phyloP scores from a whole-genome alignment of 2,113 vertebrate genomes.

The Notarius lentiginosus region DNA sequence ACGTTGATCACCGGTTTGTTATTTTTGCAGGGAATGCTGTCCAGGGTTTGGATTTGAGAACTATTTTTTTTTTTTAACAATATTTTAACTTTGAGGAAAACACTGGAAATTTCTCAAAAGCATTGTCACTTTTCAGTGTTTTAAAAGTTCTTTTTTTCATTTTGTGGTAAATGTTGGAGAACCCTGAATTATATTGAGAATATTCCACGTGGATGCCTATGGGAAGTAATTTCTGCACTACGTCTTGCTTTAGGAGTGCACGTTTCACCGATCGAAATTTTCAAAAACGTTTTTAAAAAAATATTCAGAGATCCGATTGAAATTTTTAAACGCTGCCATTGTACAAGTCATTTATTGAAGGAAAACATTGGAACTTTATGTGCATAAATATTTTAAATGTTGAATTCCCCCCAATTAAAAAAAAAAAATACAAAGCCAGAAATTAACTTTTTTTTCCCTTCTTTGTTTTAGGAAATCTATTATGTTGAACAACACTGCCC shows the following conservation, averaged over 20 bases:
- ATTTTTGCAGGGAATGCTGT: neutral
- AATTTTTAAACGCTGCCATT: neutral
- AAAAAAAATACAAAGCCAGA: neutral
- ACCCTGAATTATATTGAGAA: neutral
- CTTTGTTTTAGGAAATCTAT: neutral
- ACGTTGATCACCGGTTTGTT: neutral
- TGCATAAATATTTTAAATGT: neutral
- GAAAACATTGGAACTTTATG: neutral
- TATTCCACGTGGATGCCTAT: neutral
- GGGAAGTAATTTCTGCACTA: neutral
- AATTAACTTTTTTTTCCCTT: neutral
- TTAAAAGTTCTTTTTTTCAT: neutral
- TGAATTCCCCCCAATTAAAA: neutral
- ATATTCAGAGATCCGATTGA: neutral
- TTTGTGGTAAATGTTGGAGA: neutral
- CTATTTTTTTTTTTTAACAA: neutral
- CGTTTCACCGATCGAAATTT: neutral
- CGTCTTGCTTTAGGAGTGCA: neutral
- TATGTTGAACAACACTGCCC: neutral
- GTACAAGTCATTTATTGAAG: neutral
- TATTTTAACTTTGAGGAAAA: slow-evolving; percentile 26
- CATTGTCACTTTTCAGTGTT: slow-evolving; percentile 18
- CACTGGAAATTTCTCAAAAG: slow-evolving; percentile 18
- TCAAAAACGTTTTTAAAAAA: neutral
- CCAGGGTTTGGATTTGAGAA: slow-evolving; percentile 6